Conservation (phyloP, 2,888 invertebrate species). For the Habrosyne pyritoides region DNA sequence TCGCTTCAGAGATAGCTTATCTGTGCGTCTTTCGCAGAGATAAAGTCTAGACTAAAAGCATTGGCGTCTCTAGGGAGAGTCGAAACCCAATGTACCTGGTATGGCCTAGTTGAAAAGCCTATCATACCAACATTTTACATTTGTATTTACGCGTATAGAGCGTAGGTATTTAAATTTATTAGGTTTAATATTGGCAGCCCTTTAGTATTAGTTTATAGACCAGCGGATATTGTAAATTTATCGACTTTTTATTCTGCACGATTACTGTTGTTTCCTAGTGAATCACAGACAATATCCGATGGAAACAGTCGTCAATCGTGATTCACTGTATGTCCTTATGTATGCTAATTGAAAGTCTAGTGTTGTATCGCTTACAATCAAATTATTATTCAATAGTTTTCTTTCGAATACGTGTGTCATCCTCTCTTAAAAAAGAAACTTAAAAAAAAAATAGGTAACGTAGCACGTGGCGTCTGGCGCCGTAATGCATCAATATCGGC, state of each 20-base stretch:
- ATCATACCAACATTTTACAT: too few species aligned
- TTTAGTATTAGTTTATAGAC: background rate
- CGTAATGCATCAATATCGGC: slow-evolving; percentile 4
- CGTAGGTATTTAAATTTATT: background rate
- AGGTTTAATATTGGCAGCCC: background rate
- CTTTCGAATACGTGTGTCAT: slow-evolving; percentile 32
- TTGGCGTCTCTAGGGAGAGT: too few species aligned
- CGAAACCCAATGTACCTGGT: too few species aligned
- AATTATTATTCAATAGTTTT: slow-evolving; percentile 13
- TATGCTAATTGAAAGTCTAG: slow-evolving; percentile 27
- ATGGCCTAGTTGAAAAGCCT: too few species aligned
- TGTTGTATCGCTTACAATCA: slow-evolving; percentile 10
- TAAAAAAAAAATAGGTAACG: background rate
- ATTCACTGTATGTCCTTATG: slow-evolving; percentile 22
- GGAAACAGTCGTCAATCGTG: slow-evolving; percentile 18
- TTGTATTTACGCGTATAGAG: background rate
- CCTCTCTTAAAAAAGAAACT: background rate
- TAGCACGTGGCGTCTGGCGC: slow-evolving; percentile 9
- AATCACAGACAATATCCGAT: slow-evolving; percentile 33
- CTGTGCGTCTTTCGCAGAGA: too few species aligned
- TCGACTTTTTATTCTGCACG: slow-evolving; percentile 20
- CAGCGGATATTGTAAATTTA: slow-evolving; percentile 10
- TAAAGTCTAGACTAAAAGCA: too few species aligned
- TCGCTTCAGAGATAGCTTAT: too few species aligned
- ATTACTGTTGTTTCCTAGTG: slow-evolving; percentile 25